Conservation (phyloP, 2,113 vertebrate species). For the Albula glossodonta region DNA sequence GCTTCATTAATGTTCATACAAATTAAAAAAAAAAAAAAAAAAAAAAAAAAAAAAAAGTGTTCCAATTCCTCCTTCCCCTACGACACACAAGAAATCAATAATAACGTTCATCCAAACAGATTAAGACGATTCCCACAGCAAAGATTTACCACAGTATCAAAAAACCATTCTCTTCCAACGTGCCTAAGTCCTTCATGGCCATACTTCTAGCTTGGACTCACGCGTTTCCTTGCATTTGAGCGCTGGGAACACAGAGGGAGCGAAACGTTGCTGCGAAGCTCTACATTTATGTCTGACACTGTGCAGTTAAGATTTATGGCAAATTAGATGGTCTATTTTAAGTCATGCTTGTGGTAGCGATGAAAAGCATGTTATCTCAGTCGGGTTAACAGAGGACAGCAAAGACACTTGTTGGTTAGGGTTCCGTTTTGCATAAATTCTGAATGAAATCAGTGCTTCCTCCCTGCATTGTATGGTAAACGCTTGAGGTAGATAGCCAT, state of each 20-base stretch:
- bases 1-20: background rate
- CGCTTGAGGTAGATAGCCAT: conserved; percentile 4
- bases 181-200: background rate
- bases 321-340: conserved; percentile 26
- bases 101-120: background rate
- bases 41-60: no score
- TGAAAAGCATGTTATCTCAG: background rate
- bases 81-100: background rate
- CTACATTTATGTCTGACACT: conserved; percentile 6
- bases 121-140: background rate
- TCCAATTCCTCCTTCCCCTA: background rate
- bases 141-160: background rate
- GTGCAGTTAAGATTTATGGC: conserved; percentile 17
- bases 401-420: background rate
- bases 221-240: background rate
- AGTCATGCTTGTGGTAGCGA: conserved; percentile 1
- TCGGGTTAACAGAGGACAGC: conserved; percentile 17
- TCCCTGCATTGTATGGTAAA: conserved; percentile 9
- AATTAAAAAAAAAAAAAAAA: background rate
- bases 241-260: background rate
- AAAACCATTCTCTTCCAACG: background rate
- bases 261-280: background rate
- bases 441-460: background rate
- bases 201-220: background rate
- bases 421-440: conserved; percentile 2